Percentiles rank a stretch among this genome's conserved stretches.
These are phyloP conservation scores for Drosophila nebulosa DNA, from an alignment of 1,140 invertebrate genomes.

Conservation along the genomic window DNA sequence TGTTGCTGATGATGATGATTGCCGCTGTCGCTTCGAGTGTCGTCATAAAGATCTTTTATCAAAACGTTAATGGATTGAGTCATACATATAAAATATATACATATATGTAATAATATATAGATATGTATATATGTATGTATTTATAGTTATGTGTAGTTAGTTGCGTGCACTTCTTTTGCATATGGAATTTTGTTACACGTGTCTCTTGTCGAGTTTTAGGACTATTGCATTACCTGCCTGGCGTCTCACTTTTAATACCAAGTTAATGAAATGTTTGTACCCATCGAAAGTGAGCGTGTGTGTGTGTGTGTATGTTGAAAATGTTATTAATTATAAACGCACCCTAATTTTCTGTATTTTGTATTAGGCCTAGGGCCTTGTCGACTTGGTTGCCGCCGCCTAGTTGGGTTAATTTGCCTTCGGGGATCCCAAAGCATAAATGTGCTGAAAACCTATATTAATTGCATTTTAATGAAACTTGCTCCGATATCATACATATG, in stretches of 20 bases:
- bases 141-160: slow-evolving; percentile 15
- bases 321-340: slow-evolving; percentile 72
- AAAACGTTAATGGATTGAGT: slow-evolving; percentile 80
- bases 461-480: slow-evolving; percentile 76
- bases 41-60: slow-evolving; percentile 81
- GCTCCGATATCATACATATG: slow-evolving; percentile 8
- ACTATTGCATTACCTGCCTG: slow-evolving; percentile 42
- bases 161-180: slow-evolving; percentile 45
- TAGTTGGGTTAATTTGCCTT: slow-evolving; percentile 47
- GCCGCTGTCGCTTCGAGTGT: slow-evolving; percentile 70
- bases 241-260: slow-evolving; percentile 19
- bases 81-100: slow-evolving; percentile 45
- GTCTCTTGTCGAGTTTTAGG: slow-evolving; percentile 36
- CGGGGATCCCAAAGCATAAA: slow-evolving; percentile 45
- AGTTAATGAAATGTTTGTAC: slow-evolving; percentile 67
- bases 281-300: neutral
- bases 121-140: slow-evolving; percentile 1
- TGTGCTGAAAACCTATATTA: slow-evolving; percentile 74
- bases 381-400: neutral
- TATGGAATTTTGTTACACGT: slow-evolving; percentile 39
- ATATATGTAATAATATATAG: slow-evolving; percentile 19
- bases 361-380: slow-evolving; percentile 2
- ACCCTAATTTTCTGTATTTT: slow-evolving; percentile 53
- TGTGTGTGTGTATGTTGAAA: slow-evolving; percentile 47
- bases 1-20: slow-evolving; percentile 72